A percentile compares a stretch with the other conserved stretches of the same genome.
phyloP scores from a whole-genome alignment of 2,888 invertebrate species.

The Diaperis boleti region DNA sequence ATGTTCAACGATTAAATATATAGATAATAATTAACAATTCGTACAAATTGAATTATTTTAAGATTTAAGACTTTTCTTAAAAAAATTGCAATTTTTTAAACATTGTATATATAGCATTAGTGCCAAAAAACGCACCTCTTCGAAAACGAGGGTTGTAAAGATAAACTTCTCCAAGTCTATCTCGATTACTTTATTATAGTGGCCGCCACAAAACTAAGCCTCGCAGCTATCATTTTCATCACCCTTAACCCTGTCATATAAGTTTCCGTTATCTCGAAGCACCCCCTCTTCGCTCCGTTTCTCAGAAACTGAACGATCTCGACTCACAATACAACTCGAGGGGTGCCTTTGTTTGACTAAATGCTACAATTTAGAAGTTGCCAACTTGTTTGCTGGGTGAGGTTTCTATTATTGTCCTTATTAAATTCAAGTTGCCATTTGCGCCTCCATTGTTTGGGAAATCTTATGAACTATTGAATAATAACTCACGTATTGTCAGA shows the following conservation, averaged over 20 bases:
- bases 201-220: constrained; percentile 62
- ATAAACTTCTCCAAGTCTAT: constrained; percentile 54
- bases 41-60: no score
- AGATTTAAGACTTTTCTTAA: no score
- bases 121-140: constrained; percentile 15
- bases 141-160: constrained; percentile 27
- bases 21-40: no score
- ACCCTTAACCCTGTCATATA: constrained; percentile 68
- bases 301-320: constrained; percentile 53
- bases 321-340: constrained; percentile 62
- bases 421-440: constrained; percentile 66
- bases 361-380: constrained; percentile 67
- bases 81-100: no score
- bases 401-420: constrained; percentile 66
- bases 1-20: no score
- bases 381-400: constrained; percentile 64
- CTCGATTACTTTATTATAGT: constrained; percentile 63
- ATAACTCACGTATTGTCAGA: constrained; percentile 59
- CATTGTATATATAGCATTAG: no score
- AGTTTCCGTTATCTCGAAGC: constrained; percentile 65
- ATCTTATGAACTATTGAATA: constrained; percentile 66
- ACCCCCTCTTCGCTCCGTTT: constrained; percentile 47
- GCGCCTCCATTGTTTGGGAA: constrained; percentile 64
- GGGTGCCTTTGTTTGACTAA: constrained; percentile 66
- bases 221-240: constrained; percentile 66